Base-by-base conservation (phyloP, 2,888 invertebrate species). In the Meliscaeva auricollis region DNA sequence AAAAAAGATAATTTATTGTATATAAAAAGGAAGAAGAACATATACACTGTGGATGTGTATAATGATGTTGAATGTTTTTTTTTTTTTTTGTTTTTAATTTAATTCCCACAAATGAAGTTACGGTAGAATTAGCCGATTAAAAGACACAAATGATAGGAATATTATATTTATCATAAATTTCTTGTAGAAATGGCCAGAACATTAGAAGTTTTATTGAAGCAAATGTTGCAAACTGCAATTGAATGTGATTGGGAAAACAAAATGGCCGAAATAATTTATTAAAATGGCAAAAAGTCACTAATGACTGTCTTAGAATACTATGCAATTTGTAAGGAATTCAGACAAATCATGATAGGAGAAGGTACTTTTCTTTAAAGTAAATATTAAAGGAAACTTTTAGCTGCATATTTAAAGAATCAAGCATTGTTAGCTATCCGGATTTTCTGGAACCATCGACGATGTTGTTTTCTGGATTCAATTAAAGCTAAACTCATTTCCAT, bases 1-100 rank as follows among this genome's bases (percentile, higher is more conserved):
- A 69, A 77, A 54, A 81, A 58, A 48, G 38, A 62, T 69, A 80
- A 32, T 80, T 85, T 73, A 77, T 77, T 52, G 52, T 54, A n/a
- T n/a, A n/a, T n/a, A n/a, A 26, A n/a, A 32, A 20, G 15, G 13
- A 30, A 15, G 26, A 56, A 46, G 7, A 7, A 32, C 7, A 32
- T 7, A 32, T 6, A 17, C 4, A 17, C 3, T 32, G 15, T 11
- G 1, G 4, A 1, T 5, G 0, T 5, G 0, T 32, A 56, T 56
- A 56, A 56, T 68, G 66, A 35, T 38, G 41, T n/a, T 54, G 26
- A 22, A 38, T 44, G 5, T 26, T 30, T 17, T 11, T 9, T 15
- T 26, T 44, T 26, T 26, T 22, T 41, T 48, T 48, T 48, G 17
- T 48, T 20, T 22, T 1, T 3, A 17, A 15, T 38, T 38, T 38